Conservation (phyloP, 2,888 invertebrate genomes). For the Agonopterix arenella region DNA sequence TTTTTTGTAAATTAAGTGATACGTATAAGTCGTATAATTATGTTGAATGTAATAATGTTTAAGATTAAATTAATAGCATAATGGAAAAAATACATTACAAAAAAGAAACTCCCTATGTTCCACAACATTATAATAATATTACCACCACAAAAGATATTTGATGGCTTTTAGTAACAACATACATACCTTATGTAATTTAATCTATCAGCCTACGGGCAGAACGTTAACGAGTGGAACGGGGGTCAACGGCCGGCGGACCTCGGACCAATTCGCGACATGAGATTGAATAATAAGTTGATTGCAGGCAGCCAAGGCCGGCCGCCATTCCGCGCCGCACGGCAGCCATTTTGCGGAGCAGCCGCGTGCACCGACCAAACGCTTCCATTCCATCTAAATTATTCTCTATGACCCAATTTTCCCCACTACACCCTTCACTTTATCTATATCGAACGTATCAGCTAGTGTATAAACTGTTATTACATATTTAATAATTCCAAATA, state of each 20-base stretch:
- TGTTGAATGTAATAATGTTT: no score
- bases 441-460: no score
- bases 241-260: constrained; percentile 67
- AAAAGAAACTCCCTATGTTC: no score
- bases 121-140: no score
- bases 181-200: constrained; percentile 13
- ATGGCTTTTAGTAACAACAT: neutral
- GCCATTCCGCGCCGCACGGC: constrained; percentile 54
- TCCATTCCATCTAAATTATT: constrained; percentile 23
- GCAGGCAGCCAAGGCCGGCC: constrained; percentile 67
- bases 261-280: constrained; percentile 76
- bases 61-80: no score
- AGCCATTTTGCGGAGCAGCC: constrained; percentile 51
- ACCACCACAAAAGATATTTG: neutral
- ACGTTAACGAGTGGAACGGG: constrained; percentile 44
- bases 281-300: constrained; percentile 77
- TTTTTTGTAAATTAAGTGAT: no score
- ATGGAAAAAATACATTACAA: no score
- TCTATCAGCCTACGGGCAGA: constrained; percentile 25
- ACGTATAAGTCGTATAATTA: no score
- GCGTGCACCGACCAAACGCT: constrained; percentile 39
- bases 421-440: constrained; percentile 9
- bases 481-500: no score
- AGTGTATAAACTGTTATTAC: no score
- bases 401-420: constrained; percentile 35